These are phyloP conservation scores for Ophiothrix spiculata DNA, from an alignment of 35 echinoderm and acorn worm genomes.

Conservation along the genomic window DNA sequence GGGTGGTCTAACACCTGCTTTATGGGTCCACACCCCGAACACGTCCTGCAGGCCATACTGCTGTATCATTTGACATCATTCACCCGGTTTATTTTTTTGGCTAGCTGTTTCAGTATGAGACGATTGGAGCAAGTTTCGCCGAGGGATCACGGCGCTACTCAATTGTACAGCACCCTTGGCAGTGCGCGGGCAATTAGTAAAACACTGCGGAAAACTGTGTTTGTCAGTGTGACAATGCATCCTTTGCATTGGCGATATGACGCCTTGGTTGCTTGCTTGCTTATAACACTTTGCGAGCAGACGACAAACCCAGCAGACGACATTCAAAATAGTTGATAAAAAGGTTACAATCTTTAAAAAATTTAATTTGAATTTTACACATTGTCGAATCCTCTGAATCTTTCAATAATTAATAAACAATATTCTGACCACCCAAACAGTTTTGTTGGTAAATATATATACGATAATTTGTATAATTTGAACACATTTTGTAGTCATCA, in stretches of 20 bases:
- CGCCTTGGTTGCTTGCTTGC: background rate
- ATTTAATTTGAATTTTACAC: no score
- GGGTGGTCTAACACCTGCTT: background rate
- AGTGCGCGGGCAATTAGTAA: conserved; percentile 8
- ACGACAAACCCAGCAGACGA: no score
- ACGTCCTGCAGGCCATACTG: background rate
- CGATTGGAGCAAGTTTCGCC: background rate
- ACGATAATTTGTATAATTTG: no score
- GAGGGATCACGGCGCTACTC: background rate
- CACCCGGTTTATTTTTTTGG: background rate
- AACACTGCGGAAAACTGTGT: background rate
- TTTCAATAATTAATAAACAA: no score
- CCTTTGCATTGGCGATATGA: background rate
- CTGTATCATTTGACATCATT: background rate
- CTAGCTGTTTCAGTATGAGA: no score
- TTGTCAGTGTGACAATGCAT: background rate
- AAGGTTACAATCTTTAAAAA: no score
- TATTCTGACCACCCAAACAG: no score
- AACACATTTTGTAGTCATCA: no score
- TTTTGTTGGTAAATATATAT: no score
- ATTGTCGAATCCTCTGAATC: no score
- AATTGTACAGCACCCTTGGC: background rate
- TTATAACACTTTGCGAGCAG: no score
- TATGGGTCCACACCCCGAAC: background rate
- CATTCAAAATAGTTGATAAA: no score